Conservation (phyloP, 2,113 vertebrate species). For the Saguinus imperator region DNA sequence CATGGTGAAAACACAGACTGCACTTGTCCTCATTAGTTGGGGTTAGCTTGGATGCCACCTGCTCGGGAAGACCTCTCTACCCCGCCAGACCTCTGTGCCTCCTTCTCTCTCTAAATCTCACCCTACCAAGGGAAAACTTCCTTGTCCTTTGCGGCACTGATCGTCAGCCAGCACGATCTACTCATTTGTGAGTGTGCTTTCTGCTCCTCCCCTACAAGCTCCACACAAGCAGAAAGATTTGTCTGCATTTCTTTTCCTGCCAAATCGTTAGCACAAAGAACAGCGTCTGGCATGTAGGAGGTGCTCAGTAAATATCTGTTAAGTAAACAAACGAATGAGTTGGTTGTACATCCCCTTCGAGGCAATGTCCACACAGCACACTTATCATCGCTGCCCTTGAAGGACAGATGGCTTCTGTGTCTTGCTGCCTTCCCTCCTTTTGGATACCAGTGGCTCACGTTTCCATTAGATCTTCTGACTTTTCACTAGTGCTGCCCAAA, state of each 20-base stretch:
- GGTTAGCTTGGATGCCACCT: neutral
- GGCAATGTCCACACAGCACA: neutral
- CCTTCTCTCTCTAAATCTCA: accelerated
- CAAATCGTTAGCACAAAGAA: too few relatives aligned
- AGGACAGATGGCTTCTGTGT: accelerated
- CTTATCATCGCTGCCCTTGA: accelerated
- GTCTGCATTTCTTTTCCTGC: neutral
- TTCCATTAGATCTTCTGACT: neutral
- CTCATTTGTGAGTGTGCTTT: neutral
- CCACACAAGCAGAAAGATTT: accelerated
- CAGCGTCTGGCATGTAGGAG: neutral
- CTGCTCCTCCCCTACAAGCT: too few relatives aligned
- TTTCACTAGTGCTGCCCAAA: accelerated
- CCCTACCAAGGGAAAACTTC: too few relatives aligned
- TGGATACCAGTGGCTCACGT: accelerated
- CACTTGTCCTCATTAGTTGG: accelerated
- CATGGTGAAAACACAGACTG: neutral
- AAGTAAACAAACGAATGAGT: too few relatives aligned
- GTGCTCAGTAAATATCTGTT: neutral
- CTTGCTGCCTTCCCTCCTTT: neutral
- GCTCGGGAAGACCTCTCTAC: neutral
- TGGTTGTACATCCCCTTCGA: accelerated
- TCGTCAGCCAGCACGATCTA: neutral
- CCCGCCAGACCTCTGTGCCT: too few relatives aligned
- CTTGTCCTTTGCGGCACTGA: neutral